phyloP scores from a whole-genome alignment of 2,797 vertebrate genomes.

The Cryptoblepharus egeriae region DNA sequence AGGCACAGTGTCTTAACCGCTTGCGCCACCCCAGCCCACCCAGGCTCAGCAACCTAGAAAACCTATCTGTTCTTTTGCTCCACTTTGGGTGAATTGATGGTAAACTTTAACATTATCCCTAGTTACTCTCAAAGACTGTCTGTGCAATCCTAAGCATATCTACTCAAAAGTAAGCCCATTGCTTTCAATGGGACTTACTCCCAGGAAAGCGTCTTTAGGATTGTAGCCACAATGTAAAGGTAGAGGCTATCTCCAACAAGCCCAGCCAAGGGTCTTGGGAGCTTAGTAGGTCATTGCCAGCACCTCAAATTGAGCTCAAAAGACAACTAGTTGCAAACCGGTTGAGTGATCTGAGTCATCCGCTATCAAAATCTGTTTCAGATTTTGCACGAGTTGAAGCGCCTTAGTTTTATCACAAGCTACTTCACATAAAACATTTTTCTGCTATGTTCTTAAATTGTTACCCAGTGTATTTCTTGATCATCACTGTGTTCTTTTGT shows the following conservation, averaged over 20 bases:
- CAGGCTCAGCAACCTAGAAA: neutral
- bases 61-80: neutral
- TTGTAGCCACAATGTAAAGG: too few relatives aligned
- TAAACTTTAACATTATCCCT: neutral
- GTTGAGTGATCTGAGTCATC: too few relatives aligned
- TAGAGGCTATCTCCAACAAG: neutral
- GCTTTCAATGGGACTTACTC: too few relatives aligned
- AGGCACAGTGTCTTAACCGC: too few relatives aligned
- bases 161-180: too few relatives aligned
- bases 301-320: neutral
- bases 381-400: neutral
- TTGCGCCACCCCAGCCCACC: too few relatives aligned
- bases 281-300: neutral
- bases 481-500: constrained; percentile 36
- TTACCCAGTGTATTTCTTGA: constrained; percentile 38
- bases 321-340: neutral
- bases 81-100: neutral
- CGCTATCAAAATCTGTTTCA: too few relatives aligned
- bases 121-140: neutral
- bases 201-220: too few relatives aligned
- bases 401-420: neutral
- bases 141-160: too few relatives aligned
- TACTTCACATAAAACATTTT: neutral
- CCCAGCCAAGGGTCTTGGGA: neutral
- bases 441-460: constrained; percentile 7